phyloP scores from a whole-genome alignment of 2,113 vertebrate species.

The Pseudorasbora parva region DNA sequence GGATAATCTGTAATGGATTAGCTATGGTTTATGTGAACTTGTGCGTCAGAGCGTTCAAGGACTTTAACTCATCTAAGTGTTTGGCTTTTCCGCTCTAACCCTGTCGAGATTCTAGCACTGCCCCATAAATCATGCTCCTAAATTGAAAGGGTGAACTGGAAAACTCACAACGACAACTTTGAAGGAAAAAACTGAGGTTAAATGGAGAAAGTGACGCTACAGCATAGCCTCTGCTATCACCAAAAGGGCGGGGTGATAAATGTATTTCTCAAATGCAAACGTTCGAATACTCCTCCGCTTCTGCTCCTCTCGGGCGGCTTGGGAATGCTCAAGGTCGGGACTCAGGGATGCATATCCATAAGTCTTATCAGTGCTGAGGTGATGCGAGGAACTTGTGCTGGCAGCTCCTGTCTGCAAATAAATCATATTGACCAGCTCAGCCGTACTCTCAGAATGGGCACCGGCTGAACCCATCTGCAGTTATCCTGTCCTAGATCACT shows the following conservation, averaged over 20 bases:
- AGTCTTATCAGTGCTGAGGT: slow-evolving; percentile 44
- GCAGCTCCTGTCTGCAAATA: slow-evolving; percentile 40
- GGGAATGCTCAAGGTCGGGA: slow-evolving; percentile 50
- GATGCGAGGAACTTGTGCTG: slow-evolving; percentile 18
- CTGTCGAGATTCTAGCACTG: slow-evolving; percentile 1
- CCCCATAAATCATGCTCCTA: slow-evolving; percentile 42
- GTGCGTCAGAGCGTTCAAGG: slow-evolving; percentile 24
- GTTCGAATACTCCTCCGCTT: neutral
- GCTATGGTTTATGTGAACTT: slow-evolving; percentile 39
- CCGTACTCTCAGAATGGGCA: slow-evolving; percentile 31
- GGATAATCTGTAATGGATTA: slow-evolving; percentile 46
- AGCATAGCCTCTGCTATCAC: slow-evolving; percentile 9
- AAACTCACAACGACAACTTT: slow-evolving; percentile 36
- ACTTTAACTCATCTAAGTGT: slow-evolving; percentile 34
- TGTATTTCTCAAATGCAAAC: slow-evolving; percentile 39
- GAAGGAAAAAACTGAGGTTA: neutral
- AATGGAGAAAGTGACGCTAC: slow-evolving; percentile 48
- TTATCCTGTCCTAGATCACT: slow-evolving; percentile 1
- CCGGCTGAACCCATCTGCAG: neutral
- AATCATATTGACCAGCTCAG: slow-evolving; percentile 39
- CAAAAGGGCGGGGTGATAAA: slow-evolving; percentile 21
- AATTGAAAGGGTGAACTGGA: slow-evolving; percentile 34
- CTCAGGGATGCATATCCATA: slow-evolving; percentile 44
- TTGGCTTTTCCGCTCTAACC: slow-evolving; percentile 15
- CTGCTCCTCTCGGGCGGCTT: slow-evolving; percentile 16